Evolutionary conservation across 2,797 vertebrate species (phyloP), one percentile per base, ranked within the genome.

Genomic region (Atherinosoma microstoma): DNA sequence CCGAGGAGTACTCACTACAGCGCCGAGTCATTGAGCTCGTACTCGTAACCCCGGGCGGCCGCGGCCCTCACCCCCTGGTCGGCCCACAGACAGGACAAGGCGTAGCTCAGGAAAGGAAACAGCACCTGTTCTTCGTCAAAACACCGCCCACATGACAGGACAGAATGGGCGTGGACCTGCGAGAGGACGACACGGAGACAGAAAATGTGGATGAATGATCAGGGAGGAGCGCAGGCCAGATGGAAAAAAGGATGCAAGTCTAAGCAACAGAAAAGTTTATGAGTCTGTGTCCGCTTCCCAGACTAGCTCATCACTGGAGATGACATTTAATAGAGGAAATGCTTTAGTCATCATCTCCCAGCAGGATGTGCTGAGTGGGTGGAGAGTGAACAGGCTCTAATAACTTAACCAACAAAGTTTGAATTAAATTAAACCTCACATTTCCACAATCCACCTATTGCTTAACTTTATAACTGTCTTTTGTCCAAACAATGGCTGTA

Each of bases 21-120:
- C 0, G 93, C 93, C 0, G 93, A 95, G 91, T 95, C 92, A 49
- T 94, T 95, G 61, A 94, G 93, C 80, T 94, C 92, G 7, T 84
- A 94, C 87, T 94, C 93, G 16, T 92, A 94, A 8, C 93, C 93
- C 1, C 93, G 80, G 49, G 88, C 73, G 0, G 84, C 89, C 0
- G 93, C 91, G 0, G 83, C 77, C 70, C 85, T 83, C 71, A 94
- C 93, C 0, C 92, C 91, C 54, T 86, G 87, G 91, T 94, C 92
- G 0, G 78, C 89, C 92, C 92, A 93, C 76, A 94, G 84, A 67
- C 90, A 93, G 88, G 83, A 85, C 51, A 93, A 78, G 75, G 92
- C 92, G 24, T 93, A 92, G 78, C 76, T 69, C 35, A 94, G 58
- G 81, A 94, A 94, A 18, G 91, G 93, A 53, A 94, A 86, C 63